Conservation (phyloP, 1,140 invertebrate species). For the Hormaphis cornu region DNA sequence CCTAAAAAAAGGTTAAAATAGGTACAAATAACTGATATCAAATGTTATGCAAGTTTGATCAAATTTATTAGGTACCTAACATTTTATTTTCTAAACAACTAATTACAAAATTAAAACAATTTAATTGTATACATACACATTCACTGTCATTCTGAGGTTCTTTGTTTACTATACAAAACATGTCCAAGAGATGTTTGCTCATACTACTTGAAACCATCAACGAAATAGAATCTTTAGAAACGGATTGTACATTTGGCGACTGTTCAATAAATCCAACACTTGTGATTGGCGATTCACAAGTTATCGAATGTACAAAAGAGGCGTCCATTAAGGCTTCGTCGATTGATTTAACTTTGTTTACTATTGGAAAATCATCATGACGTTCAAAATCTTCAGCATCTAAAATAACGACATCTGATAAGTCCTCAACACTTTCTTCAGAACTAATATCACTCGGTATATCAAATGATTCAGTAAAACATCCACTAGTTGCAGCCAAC, state of each 20-base stretch:
- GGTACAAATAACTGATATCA: not conserved
- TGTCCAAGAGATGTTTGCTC: not conserved
- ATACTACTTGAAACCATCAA: not conserved
- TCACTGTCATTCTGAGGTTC: not conserved
- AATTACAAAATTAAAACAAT: not conserved
- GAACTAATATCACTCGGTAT: not conserved
- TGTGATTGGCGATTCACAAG: not conserved
- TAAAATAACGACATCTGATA: conserved; percentile 6
- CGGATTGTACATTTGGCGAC: not conserved
- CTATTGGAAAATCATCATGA: not conserved
- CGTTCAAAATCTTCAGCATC: not conserved
- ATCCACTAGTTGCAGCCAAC: not conserved
- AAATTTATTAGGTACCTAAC: too few relatives aligned
- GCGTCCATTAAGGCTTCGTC: not conserved
- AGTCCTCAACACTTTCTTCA: conserved; percentile 2
- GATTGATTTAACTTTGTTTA: conserved; percentile 2
- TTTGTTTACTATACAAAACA: not conserved
- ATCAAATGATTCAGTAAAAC: not conserved
- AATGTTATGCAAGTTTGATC: too few relatives aligned
- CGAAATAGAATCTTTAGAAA: not conserved
- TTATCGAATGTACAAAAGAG: not conserved
- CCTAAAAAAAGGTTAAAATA: not conserved
- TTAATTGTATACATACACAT: not conserved
- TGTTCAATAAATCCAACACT: not conserved
- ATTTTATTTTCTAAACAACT: too few relatives aligned